Conservation (phyloP, 2,888 invertebrate genomes). For the Podabrus alpinus region DNA sequence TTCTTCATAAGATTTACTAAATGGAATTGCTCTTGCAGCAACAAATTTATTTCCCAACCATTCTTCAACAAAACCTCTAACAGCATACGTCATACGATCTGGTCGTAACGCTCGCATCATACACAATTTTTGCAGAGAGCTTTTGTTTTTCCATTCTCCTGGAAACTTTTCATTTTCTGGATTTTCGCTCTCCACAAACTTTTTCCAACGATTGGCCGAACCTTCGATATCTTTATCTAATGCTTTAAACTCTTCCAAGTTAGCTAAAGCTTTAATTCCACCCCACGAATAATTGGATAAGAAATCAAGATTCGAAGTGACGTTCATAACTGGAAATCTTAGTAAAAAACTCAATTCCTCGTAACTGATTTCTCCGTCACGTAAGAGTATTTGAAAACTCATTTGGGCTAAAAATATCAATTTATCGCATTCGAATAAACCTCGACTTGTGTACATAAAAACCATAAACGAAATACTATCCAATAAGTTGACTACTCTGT, state of each 20-base stretch:
- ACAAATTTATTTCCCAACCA: slow-evolving; percentile 83
- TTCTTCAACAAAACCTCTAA: slow-evolving; percentile 86
- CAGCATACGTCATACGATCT: slow-evolving; percentile 93
- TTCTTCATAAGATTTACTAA: slow-evolving; percentile 85
- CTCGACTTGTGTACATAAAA: slow-evolving; percentile 86
- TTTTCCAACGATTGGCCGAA: slow-evolving; percentile 90
- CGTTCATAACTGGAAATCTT: slow-evolving; percentile 78
- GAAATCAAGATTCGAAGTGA: slow-evolving; percentile 81
- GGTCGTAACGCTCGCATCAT: slow-evolving; percentile 91
- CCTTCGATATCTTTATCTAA: slow-evolving; percentile 91
- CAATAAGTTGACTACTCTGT: slow-evolving; percentile 75
- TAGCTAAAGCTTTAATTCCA: slow-evolving; percentile 81
- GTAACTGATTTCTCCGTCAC: slow-evolving; percentile 70
- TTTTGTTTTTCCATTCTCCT: slow-evolving; percentile 94
- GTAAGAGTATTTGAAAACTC: slow-evolving; percentile 67
- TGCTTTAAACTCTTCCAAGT: slow-evolving; percentile 78
- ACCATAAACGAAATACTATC: slow-evolving; percentile 88
- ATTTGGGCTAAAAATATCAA: slow-evolving; percentile 88
- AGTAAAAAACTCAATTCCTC: slow-evolving; percentile 85
- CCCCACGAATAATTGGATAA: slow-evolving; percentile 82
- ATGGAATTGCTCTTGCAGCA: slow-evolving; percentile 77
- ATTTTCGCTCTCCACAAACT: slow-evolving; percentile 87
- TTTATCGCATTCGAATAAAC: slow-evolving; percentile 90
- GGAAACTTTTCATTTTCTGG: slow-evolving; percentile 94
- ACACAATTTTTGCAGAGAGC: slow-evolving; percentile 81